Evolutionary conservation across 2,797 vertebrate species (phyloP), one percentile per base, ranked within the genome.

Genomic region (Hoplostethus mediterraneus): DNA sequence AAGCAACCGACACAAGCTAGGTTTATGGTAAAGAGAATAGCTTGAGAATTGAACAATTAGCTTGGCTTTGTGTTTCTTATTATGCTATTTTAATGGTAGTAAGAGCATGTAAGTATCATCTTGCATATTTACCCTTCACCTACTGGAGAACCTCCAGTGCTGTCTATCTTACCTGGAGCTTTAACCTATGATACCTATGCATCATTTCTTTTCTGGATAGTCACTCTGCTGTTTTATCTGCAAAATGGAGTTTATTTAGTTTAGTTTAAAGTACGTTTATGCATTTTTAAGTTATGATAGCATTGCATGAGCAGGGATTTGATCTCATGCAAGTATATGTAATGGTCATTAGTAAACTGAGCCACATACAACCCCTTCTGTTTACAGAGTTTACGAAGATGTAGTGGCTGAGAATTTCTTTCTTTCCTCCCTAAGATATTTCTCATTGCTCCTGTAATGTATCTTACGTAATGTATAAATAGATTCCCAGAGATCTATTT

Each of bases 401-500:
- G 17, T 31, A 31, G 55, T 65, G 55, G 14, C 36, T 6, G 48
- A 56, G 51, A 55, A 42, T 30, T 5, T 49, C 51, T 63, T 63
- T 38, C 52, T n/a, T 31, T 47, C 28, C 31, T 67, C 40, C 14
- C 57, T 73, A 55, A 59, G 63, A 70, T 13, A 63, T 52, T 58
- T 42, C 47, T 73, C 13, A 21, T 48, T 49, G 38, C 33, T 62
- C 58, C 36, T 38, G 53, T 30, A 38, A 42, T 57, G 36, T 58
- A 53, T 4, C 45, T 10, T 59, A 42, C 49, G 54, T 25, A 49
- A 60, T 60, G 40, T 28, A 9, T n/a, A 12, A 11, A 53, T 53
- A 16, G 51, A 21, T 67, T 72, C 52, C 28, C 14, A 45, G 47
- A 56, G 56, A 51, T 62, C 68, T 54, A 73, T 68, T 73, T 73